Conservation (phyloP, 2,113 vertebrate species). For the Marmota flaviventris region DNA sequence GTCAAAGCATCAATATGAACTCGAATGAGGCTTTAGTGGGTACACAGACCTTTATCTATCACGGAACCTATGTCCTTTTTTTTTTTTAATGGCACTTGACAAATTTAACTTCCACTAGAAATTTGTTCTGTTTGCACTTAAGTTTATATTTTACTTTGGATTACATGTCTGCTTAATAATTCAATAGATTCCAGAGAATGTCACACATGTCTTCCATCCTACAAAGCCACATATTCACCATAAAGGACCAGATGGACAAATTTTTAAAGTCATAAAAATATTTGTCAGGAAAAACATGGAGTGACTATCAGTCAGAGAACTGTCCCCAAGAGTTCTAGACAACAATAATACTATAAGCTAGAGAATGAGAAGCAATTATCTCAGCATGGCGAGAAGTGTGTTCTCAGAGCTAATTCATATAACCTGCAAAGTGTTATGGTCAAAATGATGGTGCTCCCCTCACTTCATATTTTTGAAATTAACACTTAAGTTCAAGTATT, state of each 20-base stretch:
- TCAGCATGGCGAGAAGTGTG: background rate
- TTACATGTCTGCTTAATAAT: background rate
- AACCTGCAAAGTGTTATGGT: background rate
- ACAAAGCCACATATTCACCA: background rate
- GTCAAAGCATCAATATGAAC: background rate
- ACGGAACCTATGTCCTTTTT: background rate
- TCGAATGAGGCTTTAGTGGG: background rate
- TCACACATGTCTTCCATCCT: background rate
- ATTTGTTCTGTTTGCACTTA: background rate
- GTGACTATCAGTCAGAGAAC: background rate
- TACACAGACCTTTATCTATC: background rate
- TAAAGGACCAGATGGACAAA: background rate
- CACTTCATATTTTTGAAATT: background rate
- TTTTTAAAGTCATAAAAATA: background rate
- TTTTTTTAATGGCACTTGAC: background rate
- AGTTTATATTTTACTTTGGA: background rate
- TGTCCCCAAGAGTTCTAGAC: background rate
- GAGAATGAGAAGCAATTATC: background rate
- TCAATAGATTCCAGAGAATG: background rate
- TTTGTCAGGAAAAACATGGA: background rate
- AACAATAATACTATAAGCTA: background rate
- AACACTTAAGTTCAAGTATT: background rate
- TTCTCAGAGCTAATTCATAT: background rate
- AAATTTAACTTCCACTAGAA: background rate
- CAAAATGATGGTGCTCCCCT: background rate